Evolutionary conservation across 2,797 vertebrate genomes (phyloP).

Genomic region (Kryptopterus vitreolus): DNA sequence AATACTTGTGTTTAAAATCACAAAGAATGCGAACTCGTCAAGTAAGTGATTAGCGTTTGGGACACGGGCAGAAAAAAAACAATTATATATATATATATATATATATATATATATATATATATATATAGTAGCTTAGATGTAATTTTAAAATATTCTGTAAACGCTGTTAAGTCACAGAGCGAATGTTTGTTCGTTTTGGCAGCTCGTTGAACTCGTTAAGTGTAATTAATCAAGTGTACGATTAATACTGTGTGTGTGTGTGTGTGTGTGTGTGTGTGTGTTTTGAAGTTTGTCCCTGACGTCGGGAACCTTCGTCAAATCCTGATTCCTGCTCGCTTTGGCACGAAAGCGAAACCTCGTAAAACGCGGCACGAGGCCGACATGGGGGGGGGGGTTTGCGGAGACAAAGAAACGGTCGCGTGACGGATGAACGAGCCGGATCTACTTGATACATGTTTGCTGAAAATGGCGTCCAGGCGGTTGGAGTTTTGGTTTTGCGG

Average conservation of each 20-base stretch:
- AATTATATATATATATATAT: too few species aligned
- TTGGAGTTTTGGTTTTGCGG: too few species aligned
- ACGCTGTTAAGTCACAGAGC: not conserved
- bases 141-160: not conserved
- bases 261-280: constrained; percentile 21
- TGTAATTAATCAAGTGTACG: not conserved
- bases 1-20: not conserved
- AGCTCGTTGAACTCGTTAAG: not conserved
- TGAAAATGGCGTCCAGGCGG: not conserved
- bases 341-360: constrained; percentile 48
- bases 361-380: constrained; percentile 23
- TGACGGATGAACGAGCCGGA: not conserved
- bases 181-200: not conserved
- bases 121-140: too few species aligned
- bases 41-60: not conserved
- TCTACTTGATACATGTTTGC: not conserved
- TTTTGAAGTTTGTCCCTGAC: constrained; percentile 6
- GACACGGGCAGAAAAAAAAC: not conserved
- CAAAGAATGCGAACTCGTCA: too few species aligned
- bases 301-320: not conserved
- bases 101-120: too few species aligned
- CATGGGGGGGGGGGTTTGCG: too few species aligned
- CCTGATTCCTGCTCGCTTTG: constrained; percentile 43
- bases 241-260: not conserved
- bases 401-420: constrained; percentile 12